These are phyloP conservation scores for Nomada ferruginata DNA, from an alignment of 2,888 invertebrate species.

Conservation along the genomic window DNA sequence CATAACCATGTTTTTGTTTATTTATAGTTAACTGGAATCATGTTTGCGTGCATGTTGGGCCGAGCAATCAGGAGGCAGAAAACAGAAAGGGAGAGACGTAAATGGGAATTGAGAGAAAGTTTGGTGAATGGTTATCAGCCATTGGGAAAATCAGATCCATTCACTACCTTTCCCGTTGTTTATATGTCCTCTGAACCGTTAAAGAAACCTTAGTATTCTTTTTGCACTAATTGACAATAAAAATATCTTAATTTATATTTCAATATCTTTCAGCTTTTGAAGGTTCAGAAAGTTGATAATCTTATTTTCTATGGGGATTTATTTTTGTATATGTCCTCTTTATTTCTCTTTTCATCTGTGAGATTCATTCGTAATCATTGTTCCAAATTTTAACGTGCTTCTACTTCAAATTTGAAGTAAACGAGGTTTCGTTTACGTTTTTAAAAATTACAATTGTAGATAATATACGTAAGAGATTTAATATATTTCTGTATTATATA, in stretches of 20 bases:
- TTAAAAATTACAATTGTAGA: slow-evolving; percentile 3
- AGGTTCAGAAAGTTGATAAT: not conserved
- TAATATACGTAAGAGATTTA: slow-evolving; percentile 4
- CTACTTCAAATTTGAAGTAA: not conserved
- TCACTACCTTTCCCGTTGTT: slow-evolving; percentile 78
- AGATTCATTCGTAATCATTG: not conserved
- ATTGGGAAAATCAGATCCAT: slow-evolving; percentile 80
- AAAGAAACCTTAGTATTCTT: slow-evolving; percentile 45
- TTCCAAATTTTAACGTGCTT: not conserved
- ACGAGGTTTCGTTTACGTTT: not conserved
- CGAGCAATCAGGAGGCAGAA: slow-evolving; percentile 92
- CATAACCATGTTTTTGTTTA: slow-evolving; percentile 21
- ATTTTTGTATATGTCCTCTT: not conserved
- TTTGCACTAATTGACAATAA: slow-evolving; percentile 3
- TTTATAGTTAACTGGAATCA: slow-evolving; percentile 91
- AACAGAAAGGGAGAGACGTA: slow-evolving; percentile 89
- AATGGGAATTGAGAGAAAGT: slow-evolving; percentile 88
- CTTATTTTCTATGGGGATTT: not conserved
- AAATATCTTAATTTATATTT: slow-evolving; percentile 9
- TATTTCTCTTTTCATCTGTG: not conserved
- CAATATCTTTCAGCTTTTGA: not conserved
- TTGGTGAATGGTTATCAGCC: slow-evolving; percentile 85
- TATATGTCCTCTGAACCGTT: slow-evolving; percentile 76
- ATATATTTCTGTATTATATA: slow-evolving; percentile 32
- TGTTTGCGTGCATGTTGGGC: slow-evolving; percentile 95